phyloP scores from a whole-genome alignment of 2,113 vertebrate species.

The Cacatua alba region DNA sequence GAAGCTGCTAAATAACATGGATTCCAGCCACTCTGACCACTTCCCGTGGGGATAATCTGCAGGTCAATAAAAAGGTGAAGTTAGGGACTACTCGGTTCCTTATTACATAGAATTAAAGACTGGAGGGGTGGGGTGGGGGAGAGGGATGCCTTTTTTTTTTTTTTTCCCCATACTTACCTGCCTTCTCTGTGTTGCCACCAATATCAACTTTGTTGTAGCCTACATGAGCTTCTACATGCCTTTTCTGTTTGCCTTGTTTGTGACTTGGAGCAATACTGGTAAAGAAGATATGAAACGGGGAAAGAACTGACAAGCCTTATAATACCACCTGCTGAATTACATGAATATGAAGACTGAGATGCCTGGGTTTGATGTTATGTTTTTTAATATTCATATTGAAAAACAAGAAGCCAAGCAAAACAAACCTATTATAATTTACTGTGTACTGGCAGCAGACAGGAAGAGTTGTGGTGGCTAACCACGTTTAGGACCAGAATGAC shows the following conservation, averaged over 20 bases:
- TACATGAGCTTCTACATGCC: neutral
- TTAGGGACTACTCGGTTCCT: neutral
- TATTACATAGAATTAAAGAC: neutral
- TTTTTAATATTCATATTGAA: neutral
- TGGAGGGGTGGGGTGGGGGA: no score
- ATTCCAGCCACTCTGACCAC: neutral
- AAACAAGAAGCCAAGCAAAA: neutral
- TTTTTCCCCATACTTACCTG: rapidly evolving
- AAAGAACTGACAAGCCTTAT: neutral
- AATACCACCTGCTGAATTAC: neutral
- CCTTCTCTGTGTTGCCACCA: neutral
- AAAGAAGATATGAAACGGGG: neutral
- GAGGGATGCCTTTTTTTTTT: neutral
- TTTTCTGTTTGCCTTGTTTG: neutral
- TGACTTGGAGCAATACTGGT: neutral
- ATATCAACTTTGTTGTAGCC: neutral
- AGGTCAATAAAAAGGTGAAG: neutral
- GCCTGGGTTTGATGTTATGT: neutral
- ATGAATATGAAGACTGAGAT: neutral
- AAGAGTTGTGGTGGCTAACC: neutral
- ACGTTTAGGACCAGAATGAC: neutral
- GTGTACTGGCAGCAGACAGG: neutral
- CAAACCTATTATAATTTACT: neutral
- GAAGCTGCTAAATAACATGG: neutral
- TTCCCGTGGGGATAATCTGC: neutral